These are phyloP conservation scores for Hesperophylax magnus DNA, from an alignment of 1,140 invertebrate species.

Conservation along the genomic window DNA sequence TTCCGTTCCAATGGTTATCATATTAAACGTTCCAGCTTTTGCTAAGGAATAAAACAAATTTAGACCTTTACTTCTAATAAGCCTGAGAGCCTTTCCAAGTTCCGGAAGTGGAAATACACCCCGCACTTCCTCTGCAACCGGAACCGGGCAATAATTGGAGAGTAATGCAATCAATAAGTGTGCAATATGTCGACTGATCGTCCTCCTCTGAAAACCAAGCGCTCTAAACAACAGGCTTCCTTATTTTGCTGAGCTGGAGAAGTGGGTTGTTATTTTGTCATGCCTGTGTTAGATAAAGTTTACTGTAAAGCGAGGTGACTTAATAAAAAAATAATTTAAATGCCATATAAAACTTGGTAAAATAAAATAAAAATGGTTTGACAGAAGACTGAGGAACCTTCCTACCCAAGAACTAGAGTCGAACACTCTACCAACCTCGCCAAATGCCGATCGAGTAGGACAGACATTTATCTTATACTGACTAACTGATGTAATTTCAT, in stretches of 20 bases:
- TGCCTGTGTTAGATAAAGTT: too few species aligned
- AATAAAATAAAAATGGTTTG: too few species aligned
- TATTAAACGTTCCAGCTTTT: not conserved
- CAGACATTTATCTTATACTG: too few species aligned
- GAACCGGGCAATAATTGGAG: constrained; percentile 9
- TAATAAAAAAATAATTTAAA: too few species aligned
- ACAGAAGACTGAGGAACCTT: too few species aligned
- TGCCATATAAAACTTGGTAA: too few species aligned
- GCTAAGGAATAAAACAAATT: not conserved
- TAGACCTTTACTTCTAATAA: constrained; percentile 31
- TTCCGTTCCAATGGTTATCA: not conserved
- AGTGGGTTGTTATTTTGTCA: not conserved
- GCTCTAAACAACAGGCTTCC: not conserved
- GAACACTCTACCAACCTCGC: too few species aligned
- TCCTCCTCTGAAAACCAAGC: not conserved
- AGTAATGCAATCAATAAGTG: constrained; percentile 50
- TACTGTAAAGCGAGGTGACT: too few species aligned
- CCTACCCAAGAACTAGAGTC: too few species aligned
- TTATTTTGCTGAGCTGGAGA: not conserved
- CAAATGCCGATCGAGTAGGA: too few species aligned
- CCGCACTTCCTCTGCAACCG: not conserved
- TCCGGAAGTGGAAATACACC: not conserved
- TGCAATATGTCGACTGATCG: constrained; percentile 28
- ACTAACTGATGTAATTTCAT: too few species aligned
- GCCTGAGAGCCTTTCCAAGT: constrained; percentile 41